Evolutionary conservation across 2,888 invertebrate species (phyloP), one percentile per base, ranked within the genome.

Genomic region (Ryuthela nishihirai): DNA sequence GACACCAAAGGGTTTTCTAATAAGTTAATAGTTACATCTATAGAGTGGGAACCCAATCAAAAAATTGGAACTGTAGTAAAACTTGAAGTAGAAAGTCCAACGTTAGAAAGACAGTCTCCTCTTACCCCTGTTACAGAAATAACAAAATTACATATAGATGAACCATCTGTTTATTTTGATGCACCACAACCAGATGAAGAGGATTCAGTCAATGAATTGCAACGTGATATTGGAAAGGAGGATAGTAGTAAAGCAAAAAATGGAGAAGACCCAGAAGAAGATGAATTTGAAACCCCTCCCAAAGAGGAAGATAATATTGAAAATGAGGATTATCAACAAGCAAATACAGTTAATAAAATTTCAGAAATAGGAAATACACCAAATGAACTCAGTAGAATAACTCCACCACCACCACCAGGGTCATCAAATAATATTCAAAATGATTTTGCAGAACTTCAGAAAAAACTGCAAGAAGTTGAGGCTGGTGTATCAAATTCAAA

Each of bases 121-220:
- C 32, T 47, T 17, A 49, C 49, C 20, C 60, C 60, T 7, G 24
- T 54, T 15, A 43, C 41, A 4, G 59, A 59, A 10, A 39, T 59
- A n/a, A 36, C 48, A n/a, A 46, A 49, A 9, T 29, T 53, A 21
- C 48, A 54, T 20, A 18, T 62, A 6, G 64, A 65, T 18, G 67
- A 67, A 43, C 55, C 65, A 2, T 67, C 67, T 17, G 65, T 67
- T n/a, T 67, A 67, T 32, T 67, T 65, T 42, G 67, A 67, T 41
- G 67, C 67, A 1, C 67, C 65, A 6, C 45, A 66, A 40, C 59
- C 59, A 4, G 46, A 44, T 17, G 62, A 64, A 35, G 56, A 53
- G 20, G 54, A 50, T 12, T 45, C 45, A 15, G 48, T 45, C 6
- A 50, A 54, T 29, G 54, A 49, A 10, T 40, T 35, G 2, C 26